Evolutionary conservation across 2,113 vertebrate genomes (phyloP).

Genomic region (Oostethus manadensis): DNA sequence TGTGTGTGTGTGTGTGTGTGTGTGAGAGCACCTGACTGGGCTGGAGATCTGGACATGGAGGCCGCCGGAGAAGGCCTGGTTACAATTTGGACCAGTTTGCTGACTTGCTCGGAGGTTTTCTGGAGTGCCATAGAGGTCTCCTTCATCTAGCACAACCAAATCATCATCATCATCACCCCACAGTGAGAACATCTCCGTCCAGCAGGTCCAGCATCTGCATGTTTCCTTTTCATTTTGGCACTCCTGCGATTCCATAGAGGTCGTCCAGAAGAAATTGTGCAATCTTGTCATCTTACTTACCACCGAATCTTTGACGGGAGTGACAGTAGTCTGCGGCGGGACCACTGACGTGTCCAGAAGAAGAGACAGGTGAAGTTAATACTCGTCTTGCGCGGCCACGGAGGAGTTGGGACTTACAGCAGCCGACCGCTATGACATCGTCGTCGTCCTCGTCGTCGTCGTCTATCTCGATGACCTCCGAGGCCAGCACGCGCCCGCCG

Average conservation of each 20-base stretch:
- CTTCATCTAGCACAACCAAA: conserved; percentile 67
- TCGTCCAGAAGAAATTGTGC: no score
- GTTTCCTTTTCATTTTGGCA: no score
- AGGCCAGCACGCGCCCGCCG: conserved; percentile 49
- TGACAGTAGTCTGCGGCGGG: conserved; percentile 59
- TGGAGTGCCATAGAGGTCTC: conserved; percentile 83
- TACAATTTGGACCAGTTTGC: conserved; percentile 84
- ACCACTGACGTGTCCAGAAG: conserved; percentile 61
- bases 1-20: neutral
- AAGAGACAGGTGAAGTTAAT: neutral
- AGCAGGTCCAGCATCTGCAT: no score
- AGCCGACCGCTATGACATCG: conserved; percentile 75
- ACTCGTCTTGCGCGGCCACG: neutral
- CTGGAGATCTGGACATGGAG: conserved; percentile 6
- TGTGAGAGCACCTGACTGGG: conserved; percentile 33
- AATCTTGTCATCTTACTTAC: conserved; percentile 46
- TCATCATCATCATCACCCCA: conserved; percentile 1
- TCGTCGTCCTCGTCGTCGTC: conserved; percentile 80
- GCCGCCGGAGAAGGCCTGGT: conserved; percentile 33
- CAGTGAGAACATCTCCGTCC: neutral
- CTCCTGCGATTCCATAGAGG: no score
- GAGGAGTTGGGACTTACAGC: conserved; percentile 49
- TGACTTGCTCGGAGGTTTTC: conserved; percentile 85
- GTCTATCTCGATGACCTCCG: conserved; percentile 91
- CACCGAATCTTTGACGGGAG: conserved; percentile 57